These are phyloP conservation scores for Drosophila micromelanica DNA, from an alignment of 1,140 invertebrate genomes.

Conservation along the genomic window DNA sequence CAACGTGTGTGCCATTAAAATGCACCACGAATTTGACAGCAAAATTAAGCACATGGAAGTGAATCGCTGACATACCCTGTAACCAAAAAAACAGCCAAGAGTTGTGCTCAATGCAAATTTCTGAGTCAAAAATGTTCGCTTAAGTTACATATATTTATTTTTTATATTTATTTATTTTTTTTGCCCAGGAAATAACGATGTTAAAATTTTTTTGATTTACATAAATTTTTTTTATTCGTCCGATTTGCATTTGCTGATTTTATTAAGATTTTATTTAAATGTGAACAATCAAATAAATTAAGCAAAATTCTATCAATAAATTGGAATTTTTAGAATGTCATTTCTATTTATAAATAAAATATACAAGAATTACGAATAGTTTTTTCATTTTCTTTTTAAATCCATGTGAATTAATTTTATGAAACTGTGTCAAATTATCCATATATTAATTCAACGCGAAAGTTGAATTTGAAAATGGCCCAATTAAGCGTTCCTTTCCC, in stretches of 20 bases:
- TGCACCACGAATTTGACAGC: conserved; percentile 74
- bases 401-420: background rate
- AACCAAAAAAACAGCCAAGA: background rate
- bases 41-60: conserved; percentile 30
- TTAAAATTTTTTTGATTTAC: too few relatives aligned
- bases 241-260: too few relatives aligned
- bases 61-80: conserved; percentile 13
- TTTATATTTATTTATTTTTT: too few relatives aligned
- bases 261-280: too few relatives aligned
- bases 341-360: conserved; percentile 1
- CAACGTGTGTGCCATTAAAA: conserved; percentile 71
- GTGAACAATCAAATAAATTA: too few relatives aligned
- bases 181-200: too few relatives aligned
- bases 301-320: too few relatives aligned
- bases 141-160: too few relatives aligned
- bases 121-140: background rate
- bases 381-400: background rate
- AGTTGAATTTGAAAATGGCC: background rate
- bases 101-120: background rate
- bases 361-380: background rate
- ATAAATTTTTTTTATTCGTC: too few relatives aligned
- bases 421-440: background rate
- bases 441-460: background rate
- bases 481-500: background rate
- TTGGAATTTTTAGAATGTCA: too few relatives aligned